Evolutionary conservation across 2,888 invertebrate species (phyloP), one percentile per base, ranked within the genome.

Genomic region (Autographa gamma): DNA sequence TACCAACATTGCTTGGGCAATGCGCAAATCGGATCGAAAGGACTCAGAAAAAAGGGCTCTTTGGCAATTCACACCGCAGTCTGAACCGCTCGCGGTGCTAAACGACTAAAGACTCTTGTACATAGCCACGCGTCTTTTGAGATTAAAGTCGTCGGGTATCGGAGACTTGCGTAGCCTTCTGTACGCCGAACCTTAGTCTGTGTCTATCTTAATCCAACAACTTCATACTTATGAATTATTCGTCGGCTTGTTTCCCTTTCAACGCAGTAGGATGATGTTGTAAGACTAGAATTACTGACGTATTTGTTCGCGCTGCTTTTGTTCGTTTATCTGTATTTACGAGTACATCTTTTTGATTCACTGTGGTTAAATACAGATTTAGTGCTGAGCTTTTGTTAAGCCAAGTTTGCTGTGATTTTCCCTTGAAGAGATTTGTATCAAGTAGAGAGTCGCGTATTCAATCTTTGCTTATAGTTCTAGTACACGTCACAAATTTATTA

Each of bases 201-300:
- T 31, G 52, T 69, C 66, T 83, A 82, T 81, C 83, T 82, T 84
- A 82, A 88, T 85, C 84, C 81, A 68, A 81, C 71, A 48, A 48
- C 82, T 82, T 77, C 63, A 77, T 79, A 74, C 65, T 75, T 84
- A 70, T 72, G 80, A 79, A 74, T 81, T 79, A 64, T 66, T 78
- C 48, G 59, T 63, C 34, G 67, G 60, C 32, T 63, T 54, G 73
- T 59, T 80, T 77, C 77, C 43, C 18, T 77, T 80, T 77, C 43
- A 61, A 59, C 60, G 63, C 48, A 14, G 19, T 60, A 54, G 54
- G 8, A 1, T 52, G 4, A 1, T 52, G 13, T 8, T 32, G 48
- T 19, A 18, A 19, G 41, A 43, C 25, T 38, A 18, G 18, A 32
- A 52, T 60, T 54, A 61, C 65, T 63, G 72, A 54, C 52, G 4